Evolutionary conservation across 2,888 invertebrate genomes (phyloP).

Genomic region (Macaria liturata): DNA sequence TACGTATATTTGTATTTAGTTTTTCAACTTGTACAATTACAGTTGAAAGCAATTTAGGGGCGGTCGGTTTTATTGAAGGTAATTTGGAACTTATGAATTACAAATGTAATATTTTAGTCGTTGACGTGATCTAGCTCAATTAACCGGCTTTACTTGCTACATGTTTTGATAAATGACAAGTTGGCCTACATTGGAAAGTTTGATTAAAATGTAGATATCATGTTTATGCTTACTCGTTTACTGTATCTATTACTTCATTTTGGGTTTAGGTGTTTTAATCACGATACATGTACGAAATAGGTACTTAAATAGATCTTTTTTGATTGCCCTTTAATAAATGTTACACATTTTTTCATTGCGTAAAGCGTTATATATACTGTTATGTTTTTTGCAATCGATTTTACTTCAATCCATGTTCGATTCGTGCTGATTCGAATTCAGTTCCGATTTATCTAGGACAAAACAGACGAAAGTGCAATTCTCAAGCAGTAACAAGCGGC

Average conservation of each 20-base stretch:
- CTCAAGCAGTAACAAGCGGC: constrained; percentile 35
- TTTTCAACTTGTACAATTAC: constrained; percentile 34
- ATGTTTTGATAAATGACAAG: constrained; percentile 33
- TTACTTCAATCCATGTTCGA: too few relatives aligned
- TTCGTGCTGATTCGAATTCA: too few relatives aligned
- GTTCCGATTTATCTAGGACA: too few relatives aligned
- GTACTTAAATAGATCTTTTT: too few relatives aligned
- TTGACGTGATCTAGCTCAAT: constrained; percentile 36
- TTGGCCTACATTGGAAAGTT: constrained; percentile 21
- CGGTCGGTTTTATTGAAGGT: constrained; percentile 37
- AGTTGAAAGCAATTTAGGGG: constrained; percentile 30
- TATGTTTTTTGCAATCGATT: too few relatives aligned
- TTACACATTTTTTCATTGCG: too few relatives aligned
- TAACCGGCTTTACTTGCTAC: constrained; percentile 38
- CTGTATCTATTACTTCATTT: too few relatives aligned
- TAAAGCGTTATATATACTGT: too few relatives aligned
- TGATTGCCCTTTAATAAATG: too few relatives aligned
- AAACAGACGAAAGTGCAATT: constrained; percentile 27
- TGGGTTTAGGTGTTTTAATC: too few relatives aligned
- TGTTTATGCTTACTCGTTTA: neutral
- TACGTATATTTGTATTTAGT: constrained; percentile 26
- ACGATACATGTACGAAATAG: too few relatives aligned
- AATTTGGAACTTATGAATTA: constrained; percentile 42
- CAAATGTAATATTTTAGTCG: constrained; percentile 41
- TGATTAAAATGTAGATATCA: constrained; percentile 20